phyloP scores from a whole-genome alignment of 2,888 invertebrate species.

The Torymus aiolomorphi region DNA sequence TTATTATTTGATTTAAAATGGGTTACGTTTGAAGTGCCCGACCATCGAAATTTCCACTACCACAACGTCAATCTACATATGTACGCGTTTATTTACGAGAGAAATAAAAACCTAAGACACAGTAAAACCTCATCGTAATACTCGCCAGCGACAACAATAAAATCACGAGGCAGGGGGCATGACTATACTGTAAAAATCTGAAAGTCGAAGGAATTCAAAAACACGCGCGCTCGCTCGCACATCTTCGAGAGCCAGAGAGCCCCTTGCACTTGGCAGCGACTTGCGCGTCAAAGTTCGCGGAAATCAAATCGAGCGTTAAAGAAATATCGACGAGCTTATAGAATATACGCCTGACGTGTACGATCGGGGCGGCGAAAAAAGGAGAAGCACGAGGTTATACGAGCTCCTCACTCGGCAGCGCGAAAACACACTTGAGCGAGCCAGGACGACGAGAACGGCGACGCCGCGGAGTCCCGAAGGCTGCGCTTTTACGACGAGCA shows the following conservation, averaged over 20 bases:
- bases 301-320: slow-evolving; percentile 52
- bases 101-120: too few species aligned
- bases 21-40: too few species aligned
- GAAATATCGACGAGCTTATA: slow-evolving; percentile 49
- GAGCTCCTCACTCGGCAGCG: slow-evolving; percentile 24
- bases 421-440: slow-evolving; percentile 45
- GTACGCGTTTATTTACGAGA: too few species aligned
- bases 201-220: slow-evolving; percentile 38
- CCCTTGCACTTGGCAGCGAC: background rate
- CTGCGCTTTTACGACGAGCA: slow-evolving; percentile 44
- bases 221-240: slow-evolving; percentile 1
- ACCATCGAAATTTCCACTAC: too few species aligned
- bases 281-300: slow-evolving; percentile 47
- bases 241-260: background rate
- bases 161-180: too few species aligned
- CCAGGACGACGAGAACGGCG: too few species aligned
- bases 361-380: slow-evolving; percentile 14
- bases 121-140: too few species aligned
- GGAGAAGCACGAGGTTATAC: slow-evolving; percentile 4
- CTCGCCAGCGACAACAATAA: too few species aligned
- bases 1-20: too few species aligned
- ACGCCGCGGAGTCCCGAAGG: slow-evolving; percentile 29
- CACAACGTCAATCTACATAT: too few species aligned
- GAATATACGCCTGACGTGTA: slow-evolving; percentile 32
- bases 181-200: too few species aligned